Base-by-base conservation (phyloP, 2,888 invertebrate species). In the Theretra japonica region DNA sequence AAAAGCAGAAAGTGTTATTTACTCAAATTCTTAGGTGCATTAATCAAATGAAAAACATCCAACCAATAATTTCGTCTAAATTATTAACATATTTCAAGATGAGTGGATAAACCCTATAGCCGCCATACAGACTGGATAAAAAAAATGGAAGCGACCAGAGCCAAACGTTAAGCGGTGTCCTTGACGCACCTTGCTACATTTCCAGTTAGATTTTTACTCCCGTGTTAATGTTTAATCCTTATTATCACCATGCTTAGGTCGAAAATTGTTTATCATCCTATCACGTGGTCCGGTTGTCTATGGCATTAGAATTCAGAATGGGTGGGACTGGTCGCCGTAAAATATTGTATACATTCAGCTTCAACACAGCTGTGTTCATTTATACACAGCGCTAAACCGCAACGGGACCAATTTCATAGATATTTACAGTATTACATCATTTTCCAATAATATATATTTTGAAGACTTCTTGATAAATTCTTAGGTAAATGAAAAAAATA, bases 121-220 rank as follows among this genome's bases (percentile, higher is more conserved):
- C 7, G 41, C 72, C 71, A 81, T 85, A 86, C 85, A 83, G 87
- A 86, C 83, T 83, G 82, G 85, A 82, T 80, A 79, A 83, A 88
- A 88, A 89, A 89, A 83, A 74, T 84, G 81, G 80, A 85, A 87
- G 86, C 70, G 30, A 73, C 84, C 82, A 84, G 83, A 86, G 79
- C 75, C 81, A 83, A 84, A 85, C 85, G 83, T 82, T 84, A 86
- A 83, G 83, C 80, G 79, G 80, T 84, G 92, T 91, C 92, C 93
- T 92, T 93, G 93, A 88, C 89, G 90, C 88, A 87, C 88, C 89
- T 90, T 85, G 87, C 82, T 81, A 84, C 83, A 81, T 79, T 84
- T 88, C 86, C 86, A 87, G 84, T 88, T 86, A 85, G 81, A 82
- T 76, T 73, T 79, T 53, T 71, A 71, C 33, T 56, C 30, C 53